Evolutionary conservation across 1,140 invertebrate species (phyloP), one percentile per base, ranked within the genome.

Genomic region (Macrobrachium nipponense): DNA sequence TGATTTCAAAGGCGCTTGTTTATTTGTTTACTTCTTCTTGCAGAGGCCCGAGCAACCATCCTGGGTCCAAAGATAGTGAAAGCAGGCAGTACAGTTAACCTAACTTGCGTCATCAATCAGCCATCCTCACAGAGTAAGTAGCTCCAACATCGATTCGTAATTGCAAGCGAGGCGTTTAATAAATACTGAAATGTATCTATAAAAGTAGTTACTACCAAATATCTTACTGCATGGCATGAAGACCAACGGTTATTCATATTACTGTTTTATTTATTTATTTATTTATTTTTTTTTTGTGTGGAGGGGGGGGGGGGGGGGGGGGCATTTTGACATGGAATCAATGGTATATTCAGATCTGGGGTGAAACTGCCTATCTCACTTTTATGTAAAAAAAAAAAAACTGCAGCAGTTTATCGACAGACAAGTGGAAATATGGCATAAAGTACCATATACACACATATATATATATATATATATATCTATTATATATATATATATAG

Each of bases 101-200:
- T 85, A 20, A 85, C 82, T 64, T 85, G 82, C n/a, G 59, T 79
- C 82, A 85, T 85, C 20, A 85, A 78, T 17, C 82, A 78, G 20
- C n/a, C 70, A 44, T 36, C 78, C 75, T 68, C 72, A 66, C 75
- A 51, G 79, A 76, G 82, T 85, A 79, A 23, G 75, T 85, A 44
- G 36, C 18, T 66, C 66, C n/a, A 20, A n/a, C n/a, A 5, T 20
- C 51, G 20, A 27, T 36, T 44, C 5, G 73, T 20, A 51, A 79
- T 14, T 14, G 4, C 17, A 36, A 36, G 27, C 4, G 27, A 36
- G 27, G 27, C 27, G 27, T 36, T 2, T n/a, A 12, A 11, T 68
- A 11, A 12, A 4, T 68, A 11, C 20, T 12, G 8, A 51, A 2
- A 10, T 3, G 12, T 6, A 51, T 0, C 5, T 51, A 51, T 12